Evolutionary conservation across 2,797 vertebrate species (phyloP).

Genomic region (Hylomyscus alleni): DNA sequence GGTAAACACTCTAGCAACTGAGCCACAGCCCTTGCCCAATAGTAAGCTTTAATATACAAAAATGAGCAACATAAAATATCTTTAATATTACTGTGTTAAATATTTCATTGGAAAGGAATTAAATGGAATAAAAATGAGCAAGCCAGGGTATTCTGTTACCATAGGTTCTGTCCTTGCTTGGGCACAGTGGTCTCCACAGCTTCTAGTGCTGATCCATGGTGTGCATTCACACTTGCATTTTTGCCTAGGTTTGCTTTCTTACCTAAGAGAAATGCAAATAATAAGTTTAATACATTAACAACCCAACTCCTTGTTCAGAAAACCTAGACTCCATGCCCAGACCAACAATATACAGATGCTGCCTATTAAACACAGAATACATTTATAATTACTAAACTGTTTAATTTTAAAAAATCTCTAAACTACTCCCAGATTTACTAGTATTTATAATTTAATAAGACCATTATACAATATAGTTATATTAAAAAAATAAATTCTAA

Average conservation of each 20-base stretch:
- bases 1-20: neutral
- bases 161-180: slow-evolving; percentile 98
- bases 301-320: slow-evolving; percentile 39
- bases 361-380: neutral
- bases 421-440: neutral
- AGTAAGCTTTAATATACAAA: slow-evolving; percentile 43
- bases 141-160: slow-evolving; percentile 88
- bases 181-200: slow-evolving; percentile 94
- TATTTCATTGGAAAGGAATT: slow-evolving; percentile 1
- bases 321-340: neutral
- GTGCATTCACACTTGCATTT: slow-evolving; percentile 88
- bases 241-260: slow-evolving; percentile 91
- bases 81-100: neutral
- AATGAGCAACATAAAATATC: slow-evolving; percentile 10
- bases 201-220: slow-evolving; percentile 89
- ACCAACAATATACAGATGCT: neutral
- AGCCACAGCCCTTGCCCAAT: neutral
- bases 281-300: slow-evolving; percentile 35
- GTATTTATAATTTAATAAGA: neutral
- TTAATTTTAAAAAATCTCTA: neutral
- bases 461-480: neutral
- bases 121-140: slow-evolving; percentile 54
- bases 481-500: neutral
- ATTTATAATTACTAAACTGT: neutral
- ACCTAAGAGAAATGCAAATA: slow-evolving; percentile 84